These are phyloP conservation scores for Drepanosiphum platanoidis DNA, from an alignment of 2,888 invertebrate genomes.

Conservation along the genomic window DNA sequence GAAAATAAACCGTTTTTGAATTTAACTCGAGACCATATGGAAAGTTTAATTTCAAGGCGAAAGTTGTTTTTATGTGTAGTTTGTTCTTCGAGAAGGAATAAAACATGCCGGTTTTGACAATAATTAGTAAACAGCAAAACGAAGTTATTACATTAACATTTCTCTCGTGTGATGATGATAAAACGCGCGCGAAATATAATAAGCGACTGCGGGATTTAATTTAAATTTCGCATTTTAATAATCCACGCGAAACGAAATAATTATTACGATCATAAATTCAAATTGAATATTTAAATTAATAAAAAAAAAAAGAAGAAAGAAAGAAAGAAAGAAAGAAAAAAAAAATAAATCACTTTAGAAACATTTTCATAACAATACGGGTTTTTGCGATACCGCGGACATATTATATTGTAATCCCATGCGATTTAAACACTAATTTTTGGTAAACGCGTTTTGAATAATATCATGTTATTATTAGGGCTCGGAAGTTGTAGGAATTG, in stretches of 20 bases:
- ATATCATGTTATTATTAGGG: too few relatives aligned
- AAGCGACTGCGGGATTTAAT: not conserved
- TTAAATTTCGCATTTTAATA: not conserved
- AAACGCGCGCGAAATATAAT: not conserved
- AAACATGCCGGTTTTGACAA: not conserved
- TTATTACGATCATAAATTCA: not conserved
- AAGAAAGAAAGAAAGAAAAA: too few relatives aligned
- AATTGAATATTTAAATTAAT: not conserved
- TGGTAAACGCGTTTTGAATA: not conserved
- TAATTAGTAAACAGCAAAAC: not conserved
- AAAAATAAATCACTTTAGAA: too few relatives aligned
- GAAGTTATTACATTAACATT: not conserved
- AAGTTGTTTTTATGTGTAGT: conserved; percentile 8
- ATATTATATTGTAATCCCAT: not conserved
- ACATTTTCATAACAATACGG: not conserved
- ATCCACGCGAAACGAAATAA: too few relatives aligned
- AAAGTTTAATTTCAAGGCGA: not conserved
- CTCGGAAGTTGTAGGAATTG: too few relatives aligned
- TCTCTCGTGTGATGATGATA: not conserved
- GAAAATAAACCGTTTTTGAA: not conserved
- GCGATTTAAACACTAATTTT: not conserved
- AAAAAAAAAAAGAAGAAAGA: too few relatives aligned
- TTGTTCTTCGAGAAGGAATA: conserved; percentile 7
- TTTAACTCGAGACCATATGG: not conserved
- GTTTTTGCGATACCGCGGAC: not conserved